Evolutionary conservation across 2,888 invertebrate species (phyloP).

Genomic region (Melipona beecheii): DNA sequence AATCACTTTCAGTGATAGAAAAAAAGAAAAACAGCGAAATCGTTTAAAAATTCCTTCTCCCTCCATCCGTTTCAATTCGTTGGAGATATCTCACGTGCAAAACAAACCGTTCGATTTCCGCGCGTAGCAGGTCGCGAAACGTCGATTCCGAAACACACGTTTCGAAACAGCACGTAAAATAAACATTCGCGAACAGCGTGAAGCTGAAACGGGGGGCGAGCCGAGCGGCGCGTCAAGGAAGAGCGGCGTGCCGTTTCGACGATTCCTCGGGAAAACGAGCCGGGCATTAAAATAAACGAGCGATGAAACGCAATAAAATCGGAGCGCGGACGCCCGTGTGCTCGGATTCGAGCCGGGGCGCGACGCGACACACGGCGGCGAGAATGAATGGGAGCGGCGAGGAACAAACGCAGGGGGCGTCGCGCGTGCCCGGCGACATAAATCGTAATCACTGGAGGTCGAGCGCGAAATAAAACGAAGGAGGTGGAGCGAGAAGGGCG

Average conservation of each 20-base stretch:
- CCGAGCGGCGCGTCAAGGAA: neutral
- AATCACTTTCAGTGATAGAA: too few species aligned
- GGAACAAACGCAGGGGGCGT: slow-evolving; percentile 42
- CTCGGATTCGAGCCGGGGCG: neutral
- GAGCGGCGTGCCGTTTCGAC: neutral
- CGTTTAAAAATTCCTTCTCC: too few species aligned
- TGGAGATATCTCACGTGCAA: too few species aligned
- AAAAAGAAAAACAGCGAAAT: too few species aligned
- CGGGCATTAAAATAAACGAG: slow-evolving; percentile 42
- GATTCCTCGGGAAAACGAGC: slow-evolving; percentile 16
- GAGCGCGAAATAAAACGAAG: slow-evolving; percentile 24
- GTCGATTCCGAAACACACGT: too few species aligned
- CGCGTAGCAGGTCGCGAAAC: too few species aligned
- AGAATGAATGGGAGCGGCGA: slow-evolving; percentile 48
- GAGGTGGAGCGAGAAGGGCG: neutral
- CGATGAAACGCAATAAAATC: slow-evolving; percentile 50
- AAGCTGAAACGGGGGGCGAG: too few species aligned
- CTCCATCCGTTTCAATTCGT: too few species aligned
- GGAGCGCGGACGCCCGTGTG: slow-evolving; percentile 1
- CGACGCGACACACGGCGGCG: slow-evolving; percentile 1
- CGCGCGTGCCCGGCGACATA: slow-evolving; percentile 37
- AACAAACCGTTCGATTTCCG: too few species aligned
- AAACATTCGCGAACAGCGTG: neutral
- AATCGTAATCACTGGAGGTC: slow-evolving; percentile 44
- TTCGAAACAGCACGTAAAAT: neutral